Percentiles rank a stretch among this genome's conserved stretches.
Conservation (phyloP, 2,888 invertebrate genomes). For the Limnephilus auricula region DNA sequence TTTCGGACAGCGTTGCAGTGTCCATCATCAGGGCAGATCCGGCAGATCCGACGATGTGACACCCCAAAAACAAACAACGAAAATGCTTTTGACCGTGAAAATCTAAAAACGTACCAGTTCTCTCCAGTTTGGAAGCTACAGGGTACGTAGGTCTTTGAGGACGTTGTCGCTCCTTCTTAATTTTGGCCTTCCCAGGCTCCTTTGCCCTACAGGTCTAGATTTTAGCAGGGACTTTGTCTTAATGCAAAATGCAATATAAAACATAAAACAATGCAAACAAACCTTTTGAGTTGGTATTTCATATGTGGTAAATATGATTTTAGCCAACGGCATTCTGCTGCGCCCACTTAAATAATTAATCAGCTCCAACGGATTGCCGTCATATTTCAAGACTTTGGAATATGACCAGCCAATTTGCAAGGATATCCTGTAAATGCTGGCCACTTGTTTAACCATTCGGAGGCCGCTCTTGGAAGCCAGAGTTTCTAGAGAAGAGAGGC, state of each 20-base stretch:
- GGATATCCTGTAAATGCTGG: constrained; percentile 67
- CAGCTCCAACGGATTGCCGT: constrained; percentile 74
- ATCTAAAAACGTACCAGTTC: no score
- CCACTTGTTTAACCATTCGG: constrained; percentile 73
- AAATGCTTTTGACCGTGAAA: no score
- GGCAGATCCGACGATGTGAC: no score
- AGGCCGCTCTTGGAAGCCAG: constrained; percentile 73
- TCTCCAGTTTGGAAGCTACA: no score
- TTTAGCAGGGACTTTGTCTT: no score
- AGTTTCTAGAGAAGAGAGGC: constrained; percentile 74
- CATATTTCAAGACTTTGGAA: constrained; percentile 74
- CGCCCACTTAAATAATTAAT: constrained; percentile 75
- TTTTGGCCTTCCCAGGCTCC: no score
- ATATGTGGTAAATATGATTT: constrained; percentile 75
- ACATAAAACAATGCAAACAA: background rate
- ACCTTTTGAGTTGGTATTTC: constrained; percentile 75
- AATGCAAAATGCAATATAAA: background rate
- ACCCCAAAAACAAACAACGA: no score
- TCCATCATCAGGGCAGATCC: no score
- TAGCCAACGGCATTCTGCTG: constrained; percentile 75
- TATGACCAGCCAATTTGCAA: constrained; percentile 76
- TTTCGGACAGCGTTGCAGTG: no score
- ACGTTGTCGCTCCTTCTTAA: no score
- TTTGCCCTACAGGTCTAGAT: no score
- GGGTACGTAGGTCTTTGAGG: no score